Percentiles rank a stretch among this genome's conserved stretches.
Evolutionary conservation across 2,113 vertebrate genomes (phyloP).

Genomic region (Gymnorhina tibicen): DNA sequence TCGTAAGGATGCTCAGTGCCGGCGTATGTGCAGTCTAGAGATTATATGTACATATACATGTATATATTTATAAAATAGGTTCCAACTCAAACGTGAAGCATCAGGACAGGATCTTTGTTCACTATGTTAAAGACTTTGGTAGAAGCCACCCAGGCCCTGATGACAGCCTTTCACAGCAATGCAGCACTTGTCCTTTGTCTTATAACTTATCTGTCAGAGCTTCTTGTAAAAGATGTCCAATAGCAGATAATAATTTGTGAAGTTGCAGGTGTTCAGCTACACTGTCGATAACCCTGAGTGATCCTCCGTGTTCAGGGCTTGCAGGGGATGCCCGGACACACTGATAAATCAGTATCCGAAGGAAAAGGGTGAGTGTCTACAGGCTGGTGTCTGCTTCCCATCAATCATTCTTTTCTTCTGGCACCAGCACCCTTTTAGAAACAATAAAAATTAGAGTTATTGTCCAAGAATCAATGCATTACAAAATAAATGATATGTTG

Average conservation of each 20-base stretch:
- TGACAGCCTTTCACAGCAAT: slow-evolving; percentile 43
- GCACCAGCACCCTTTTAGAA: slow-evolving; percentile 78
- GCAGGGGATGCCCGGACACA: slow-evolving; percentile 30
- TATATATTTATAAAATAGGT: slow-evolving; percentile 26
- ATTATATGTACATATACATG: neutral
- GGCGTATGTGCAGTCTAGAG: neutral
- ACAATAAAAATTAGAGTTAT: slow-evolving; percentile 80
- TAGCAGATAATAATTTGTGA: slow-evolving; percentile 38
- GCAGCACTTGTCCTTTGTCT: slow-evolving; percentile 3
- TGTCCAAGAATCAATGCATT: slow-evolving; percentile 65
- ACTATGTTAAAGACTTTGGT: slow-evolving; percentile 63
- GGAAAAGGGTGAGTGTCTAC: slow-evolving; percentile 74
- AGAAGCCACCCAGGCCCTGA: slow-evolving; percentile 71
- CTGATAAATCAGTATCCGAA: slow-evolving; percentile 67
- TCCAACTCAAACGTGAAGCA: slow-evolving; percentile 28
- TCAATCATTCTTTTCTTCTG: slow-evolving; percentile 84
- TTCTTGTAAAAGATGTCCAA: slow-evolving; percentile 59
- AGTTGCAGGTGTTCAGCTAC: slow-evolving; percentile 42
- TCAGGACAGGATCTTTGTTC: slow-evolving; percentile 41
- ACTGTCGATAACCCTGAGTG: slow-evolving; percentile 62
- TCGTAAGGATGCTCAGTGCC: neutral
- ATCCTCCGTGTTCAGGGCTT: slow-evolving; percentile 43
- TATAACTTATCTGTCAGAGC: slow-evolving; percentile 23
- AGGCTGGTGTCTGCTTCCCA: slow-evolving; percentile 75
- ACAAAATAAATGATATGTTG: slow-evolving; percentile 64